Percentiles rank a stretch among this genome's conserved stretches.
These are phyloP conservation scores for Thymelicus acteon DNA, from an alignment of 2,888 invertebrate species.

Conservation along the genomic window DNA sequence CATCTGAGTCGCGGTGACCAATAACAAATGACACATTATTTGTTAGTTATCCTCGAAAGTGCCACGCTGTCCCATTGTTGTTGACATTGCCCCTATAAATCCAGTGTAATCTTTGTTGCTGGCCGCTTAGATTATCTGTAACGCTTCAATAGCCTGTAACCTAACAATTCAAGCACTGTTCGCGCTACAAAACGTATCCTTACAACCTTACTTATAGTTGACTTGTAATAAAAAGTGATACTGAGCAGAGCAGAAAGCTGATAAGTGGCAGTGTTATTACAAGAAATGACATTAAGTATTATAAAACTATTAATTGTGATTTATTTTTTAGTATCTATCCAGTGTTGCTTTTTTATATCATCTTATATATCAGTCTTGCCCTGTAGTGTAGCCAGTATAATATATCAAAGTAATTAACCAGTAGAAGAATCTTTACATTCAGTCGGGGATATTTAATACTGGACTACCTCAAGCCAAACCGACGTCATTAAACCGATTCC, in stretches of 20 bases:
- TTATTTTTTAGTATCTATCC: no score
- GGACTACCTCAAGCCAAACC: constrained; percentile 7
- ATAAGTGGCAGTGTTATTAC: no score
- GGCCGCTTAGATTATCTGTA: constrained; percentile 36
- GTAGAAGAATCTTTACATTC: constrained; percentile 14
- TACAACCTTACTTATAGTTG: constrained; percentile 1
- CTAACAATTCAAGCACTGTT: constrained; percentile 34
- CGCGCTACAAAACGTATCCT: constrained; percentile 23
- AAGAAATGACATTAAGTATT: no score
- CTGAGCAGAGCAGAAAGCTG: no score
- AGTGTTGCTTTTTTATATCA: no score
- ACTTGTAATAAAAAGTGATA: neutral
- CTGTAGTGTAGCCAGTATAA: no score
- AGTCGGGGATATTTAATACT: constrained; percentile 1
- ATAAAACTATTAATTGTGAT: no score
- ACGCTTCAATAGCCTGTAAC: constrained; percentile 35
- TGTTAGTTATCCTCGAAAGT: constrained; percentile 69
- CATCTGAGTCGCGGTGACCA: constrained; percentile 60
- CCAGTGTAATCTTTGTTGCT: constrained; percentile 32
- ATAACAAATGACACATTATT: constrained; percentile 67
- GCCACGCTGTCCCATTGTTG: constrained; percentile 63
- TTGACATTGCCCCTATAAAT: constrained; percentile 36
- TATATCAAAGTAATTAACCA: constrained; percentile 18
- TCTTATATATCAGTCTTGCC: no score
- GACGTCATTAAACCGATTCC: constrained; percentile 41